These are phyloP conservation scores for Ceryle rudis DNA, from an alignment of 2,797 vertebrate genomes.

Conservation along the genomic window DNA sequence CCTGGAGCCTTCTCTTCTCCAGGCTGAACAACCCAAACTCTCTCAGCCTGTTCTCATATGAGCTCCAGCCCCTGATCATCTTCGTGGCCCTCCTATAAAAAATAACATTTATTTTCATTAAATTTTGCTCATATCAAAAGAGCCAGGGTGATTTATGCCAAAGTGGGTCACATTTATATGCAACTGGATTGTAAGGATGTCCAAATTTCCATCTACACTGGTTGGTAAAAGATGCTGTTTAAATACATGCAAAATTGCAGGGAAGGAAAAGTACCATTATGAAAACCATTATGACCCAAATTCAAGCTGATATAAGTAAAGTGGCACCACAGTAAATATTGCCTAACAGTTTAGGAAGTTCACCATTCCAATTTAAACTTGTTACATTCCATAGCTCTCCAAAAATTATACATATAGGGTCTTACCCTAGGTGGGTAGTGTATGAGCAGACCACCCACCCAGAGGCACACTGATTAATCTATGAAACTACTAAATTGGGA, in stretches of 20 bases:
- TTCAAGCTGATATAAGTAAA: background rate
- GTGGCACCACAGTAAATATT: background rate
- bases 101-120: background rate
- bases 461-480: background rate
- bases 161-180: background rate
- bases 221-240: background rate
- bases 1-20: background rate
- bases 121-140: background rate
- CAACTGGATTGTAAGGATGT: background rate
- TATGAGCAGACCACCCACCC: background rate
- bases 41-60: too few species aligned
- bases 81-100: background rate
- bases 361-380: background rate
- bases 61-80: background rate
- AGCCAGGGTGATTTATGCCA: background rate
- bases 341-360: background rate
- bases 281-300: background rate
- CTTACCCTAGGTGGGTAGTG: rapidly evolving
- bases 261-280: background rate
- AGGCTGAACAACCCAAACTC: background rate
- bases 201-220: background rate
- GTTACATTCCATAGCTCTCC: background rate
- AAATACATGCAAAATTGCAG: background rate
- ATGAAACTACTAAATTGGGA: background rate
- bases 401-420: background rate